These are phyloP conservation scores for Dipodomys stephensi DNA, from an alignment of 2,113 vertebrate species.

Conservation along the genomic window DNA sequence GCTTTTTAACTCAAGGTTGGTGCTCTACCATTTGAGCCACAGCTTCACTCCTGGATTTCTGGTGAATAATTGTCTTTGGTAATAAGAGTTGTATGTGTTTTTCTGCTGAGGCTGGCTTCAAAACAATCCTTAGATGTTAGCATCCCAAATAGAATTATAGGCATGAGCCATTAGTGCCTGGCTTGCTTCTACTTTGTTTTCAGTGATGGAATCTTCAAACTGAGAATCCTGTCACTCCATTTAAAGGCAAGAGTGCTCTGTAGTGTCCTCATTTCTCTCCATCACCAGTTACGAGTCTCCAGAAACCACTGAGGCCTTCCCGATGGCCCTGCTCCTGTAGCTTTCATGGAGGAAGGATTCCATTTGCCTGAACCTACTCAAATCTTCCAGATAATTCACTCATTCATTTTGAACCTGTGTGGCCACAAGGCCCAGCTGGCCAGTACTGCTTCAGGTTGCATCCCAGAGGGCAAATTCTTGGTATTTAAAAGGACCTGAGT, in stretches of 20 bases:
- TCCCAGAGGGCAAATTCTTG: background rate
- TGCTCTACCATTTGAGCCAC: no score
- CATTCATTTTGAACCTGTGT: background rate
- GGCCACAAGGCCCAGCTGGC: background rate
- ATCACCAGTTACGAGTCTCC: background rate
- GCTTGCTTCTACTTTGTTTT: background rate
- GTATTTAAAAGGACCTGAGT: background rate
- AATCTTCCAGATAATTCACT: background rate
- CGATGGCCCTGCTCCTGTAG: background rate
- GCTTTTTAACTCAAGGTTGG: no score
- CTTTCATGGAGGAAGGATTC: background rate
- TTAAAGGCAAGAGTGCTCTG: background rate
- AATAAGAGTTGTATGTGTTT: no score
- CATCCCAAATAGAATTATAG: no score
- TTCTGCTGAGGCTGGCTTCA: no score
- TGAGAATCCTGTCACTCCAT: background rate
- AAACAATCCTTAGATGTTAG: no score
- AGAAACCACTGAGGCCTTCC: background rate
- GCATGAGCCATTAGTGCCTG: no score
- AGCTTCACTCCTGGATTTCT: no score
- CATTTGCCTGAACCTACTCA: no score
- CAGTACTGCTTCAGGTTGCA: background rate
- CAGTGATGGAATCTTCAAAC: background rate
- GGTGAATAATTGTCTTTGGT: no score
- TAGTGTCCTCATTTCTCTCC: no score